Base-by-base conservation (phyloP, 2,797 vertebrate species). In the Myotis myotis region DNA sequence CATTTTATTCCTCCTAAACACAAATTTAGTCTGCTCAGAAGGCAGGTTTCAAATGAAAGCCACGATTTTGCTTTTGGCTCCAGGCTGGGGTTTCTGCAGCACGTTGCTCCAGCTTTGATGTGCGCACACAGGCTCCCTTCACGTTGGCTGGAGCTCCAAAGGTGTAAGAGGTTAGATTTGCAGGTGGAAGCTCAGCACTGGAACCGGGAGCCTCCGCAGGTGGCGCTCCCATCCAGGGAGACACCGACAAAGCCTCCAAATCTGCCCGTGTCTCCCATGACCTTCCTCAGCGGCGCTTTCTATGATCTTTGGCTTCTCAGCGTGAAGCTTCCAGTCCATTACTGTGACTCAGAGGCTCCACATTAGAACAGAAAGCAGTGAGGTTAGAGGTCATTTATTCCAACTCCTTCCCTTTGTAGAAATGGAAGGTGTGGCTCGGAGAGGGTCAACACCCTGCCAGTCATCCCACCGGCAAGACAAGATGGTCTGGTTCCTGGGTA, bases 21-120 rank as follows among this genome's bases (percentile, higher is more conserved):
- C 30, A 64, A 90, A 88, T 96, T 85, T 47, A 25, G 41, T 84
- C 87, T 84, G 30, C n/a, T 87, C 28, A 47, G 70, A 93, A 92
- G 70, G 62, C 71, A 84, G 81, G 74, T 38, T 70, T 94, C 88
- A 84, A 79, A 66, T 72, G 47, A 19, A 3, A 92, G 83, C 8
- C n/a, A 6, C 44, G 16, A 19, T 68, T 95, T 93, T 79, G 38
- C 47, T 85, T 93, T 72, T 57, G 76, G 41, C 66, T 74, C 33
- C 44, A 15, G 47, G 23, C 16, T n/a, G 75, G 57, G 23, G 5
- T 86, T 49, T 83, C 75, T 62, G 57, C 82, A 60, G 13, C 51
- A 49, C 38, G 66, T 6, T 2, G 33, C 28, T 49, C 19, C 12
- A 47, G 72, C 53, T 44, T 9, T 79, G 25, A 81, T 10, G 23